Conservation (phyloP, 2,113 vertebrate genomes). For the Hippocampus barbouri region DNA sequence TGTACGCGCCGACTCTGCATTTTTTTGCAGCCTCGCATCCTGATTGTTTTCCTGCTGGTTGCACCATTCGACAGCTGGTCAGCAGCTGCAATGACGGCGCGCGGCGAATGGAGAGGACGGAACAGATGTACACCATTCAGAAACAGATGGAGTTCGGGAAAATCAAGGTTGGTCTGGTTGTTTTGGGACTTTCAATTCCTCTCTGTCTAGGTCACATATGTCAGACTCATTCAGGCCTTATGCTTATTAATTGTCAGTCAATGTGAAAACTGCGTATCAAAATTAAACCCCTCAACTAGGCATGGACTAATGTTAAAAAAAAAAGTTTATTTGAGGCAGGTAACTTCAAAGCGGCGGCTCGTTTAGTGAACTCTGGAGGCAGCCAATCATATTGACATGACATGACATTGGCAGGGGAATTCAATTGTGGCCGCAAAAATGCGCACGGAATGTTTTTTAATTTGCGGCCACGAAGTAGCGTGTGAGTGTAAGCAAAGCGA, state of each 20-base stretch:
- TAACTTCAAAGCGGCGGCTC: no score
- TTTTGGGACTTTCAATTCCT: neutral
- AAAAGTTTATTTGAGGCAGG: no score
- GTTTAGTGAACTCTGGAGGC: no score
- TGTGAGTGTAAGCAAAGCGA: no score
- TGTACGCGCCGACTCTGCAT: neutral
- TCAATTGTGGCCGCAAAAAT: no score
- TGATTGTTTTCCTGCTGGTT: neutral
- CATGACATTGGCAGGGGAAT: no score
- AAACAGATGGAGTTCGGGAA: conserved; percentile 92
- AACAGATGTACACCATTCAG: conserved; percentile 93
- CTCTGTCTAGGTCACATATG: neutral
- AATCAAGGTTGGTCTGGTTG: conserved; percentile 80
- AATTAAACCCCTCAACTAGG: no score
- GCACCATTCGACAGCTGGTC: conserved; percentile 76
- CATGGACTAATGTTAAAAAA: no score
- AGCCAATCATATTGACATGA: no score
- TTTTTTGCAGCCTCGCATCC: neutral
- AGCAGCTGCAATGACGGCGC: conserved; percentile 88
- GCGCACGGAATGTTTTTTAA: no score
- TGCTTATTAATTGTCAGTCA: neutral
- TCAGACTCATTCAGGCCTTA: neutral
- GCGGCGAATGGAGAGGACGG: conserved; percentile 86
- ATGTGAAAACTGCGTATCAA: no score
- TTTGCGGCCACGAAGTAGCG: no score